Conservation (phyloP, 1,140 invertebrate genomes). For the Aphaenogaster rudis region DNA sequence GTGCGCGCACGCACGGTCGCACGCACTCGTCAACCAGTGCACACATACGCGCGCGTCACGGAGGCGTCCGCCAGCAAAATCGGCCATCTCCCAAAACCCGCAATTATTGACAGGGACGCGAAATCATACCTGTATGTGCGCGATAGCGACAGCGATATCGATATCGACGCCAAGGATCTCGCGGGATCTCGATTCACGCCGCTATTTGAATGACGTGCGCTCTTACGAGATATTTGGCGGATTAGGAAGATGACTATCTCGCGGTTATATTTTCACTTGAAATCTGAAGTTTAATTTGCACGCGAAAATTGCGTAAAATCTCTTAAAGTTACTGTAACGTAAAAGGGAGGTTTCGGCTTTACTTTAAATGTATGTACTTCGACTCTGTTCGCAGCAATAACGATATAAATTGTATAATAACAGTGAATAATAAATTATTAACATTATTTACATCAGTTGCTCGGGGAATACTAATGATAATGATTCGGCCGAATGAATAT, state of each 20-base stretch:
- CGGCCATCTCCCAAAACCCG: conserved; percentile 43
- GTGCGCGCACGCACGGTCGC: conserved; percentile 40
- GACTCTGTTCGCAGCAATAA: neutral
- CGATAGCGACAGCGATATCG: neutral
- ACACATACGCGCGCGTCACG: conserved; percentile 32
- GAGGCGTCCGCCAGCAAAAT: conserved; percentile 45
- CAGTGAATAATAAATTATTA: conserved; percentile 7
- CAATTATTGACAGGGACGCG: conserved; percentile 21
- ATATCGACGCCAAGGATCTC: neutral
- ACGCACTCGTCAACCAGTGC: conserved; percentile 42
- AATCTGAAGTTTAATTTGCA: neutral
- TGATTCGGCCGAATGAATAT: neutral
- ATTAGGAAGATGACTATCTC: neutral
- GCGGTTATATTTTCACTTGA: neutral
- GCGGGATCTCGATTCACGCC: neutral
- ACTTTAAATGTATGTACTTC: neutral
- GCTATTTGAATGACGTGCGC: neutral
- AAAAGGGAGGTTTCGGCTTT: neutral
- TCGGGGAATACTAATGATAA: neutral
- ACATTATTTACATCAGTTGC: conserved; percentile 29
- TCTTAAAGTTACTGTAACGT: neutral
- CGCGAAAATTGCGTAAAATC: neutral
- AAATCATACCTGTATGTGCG: conserved; percentile 20
- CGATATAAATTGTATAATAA: conserved; percentile 10
- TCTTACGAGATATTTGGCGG: conserved; percentile 2